These are phyloP conservation scores for Ficedula albicollis DNA, from an alignment of 2,797 vertebrate genomes.

Conservation along the genomic window DNA sequence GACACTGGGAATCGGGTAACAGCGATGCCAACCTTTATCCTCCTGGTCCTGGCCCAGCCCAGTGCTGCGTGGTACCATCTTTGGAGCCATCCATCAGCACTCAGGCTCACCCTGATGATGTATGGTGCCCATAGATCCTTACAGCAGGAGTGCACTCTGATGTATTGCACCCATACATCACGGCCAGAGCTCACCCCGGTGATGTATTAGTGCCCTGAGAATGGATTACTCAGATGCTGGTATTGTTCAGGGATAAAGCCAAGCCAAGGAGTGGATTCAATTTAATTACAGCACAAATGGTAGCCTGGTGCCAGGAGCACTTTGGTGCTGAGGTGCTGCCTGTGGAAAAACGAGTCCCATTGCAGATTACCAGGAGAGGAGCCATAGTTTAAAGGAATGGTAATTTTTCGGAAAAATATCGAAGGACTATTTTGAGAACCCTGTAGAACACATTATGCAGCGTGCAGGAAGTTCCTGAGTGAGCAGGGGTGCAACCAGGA, in stretches of 20 bases:
- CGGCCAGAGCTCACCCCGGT: conserved; percentile 57
- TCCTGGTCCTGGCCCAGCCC: conserved; percentile 48
- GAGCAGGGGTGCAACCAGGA: background rate
- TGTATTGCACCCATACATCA: conserved; percentile 73
- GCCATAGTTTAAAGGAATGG: conserved; percentile 12
- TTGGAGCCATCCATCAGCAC: conserved; percentile 69
- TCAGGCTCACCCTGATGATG: conserved; percentile 70
- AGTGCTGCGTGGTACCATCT: conserved; percentile 52
- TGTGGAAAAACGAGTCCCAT: conserved; percentile 53
- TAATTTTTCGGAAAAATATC: background rate
- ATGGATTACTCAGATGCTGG: conserved; percentile 69
- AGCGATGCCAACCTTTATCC: conserved; percentile 33
- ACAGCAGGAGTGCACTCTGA: conserved; percentile 69
- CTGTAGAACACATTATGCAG: background rate
- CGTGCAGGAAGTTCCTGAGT: background rate
- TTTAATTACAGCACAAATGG: conserved; percentile 76
- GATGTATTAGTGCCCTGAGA: conserved; percentile 76
- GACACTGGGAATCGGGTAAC: background rate
- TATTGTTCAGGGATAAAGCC: conserved; percentile 74
- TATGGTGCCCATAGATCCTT: conserved; percentile 75
- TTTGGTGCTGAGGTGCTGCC: conserved; percentile 59
- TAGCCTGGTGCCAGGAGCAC: conserved; percentile 1
- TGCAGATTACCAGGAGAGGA: background rate
- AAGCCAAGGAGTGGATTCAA: conserved; percentile 77
- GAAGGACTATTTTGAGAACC: background rate